A percentile compares a stretch with the other conserved stretches of the same genome.
Evolutionary conservation across 2,113 vertebrate genomes (phyloP).

Genomic region (Ahaetulla prasina): DNA sequence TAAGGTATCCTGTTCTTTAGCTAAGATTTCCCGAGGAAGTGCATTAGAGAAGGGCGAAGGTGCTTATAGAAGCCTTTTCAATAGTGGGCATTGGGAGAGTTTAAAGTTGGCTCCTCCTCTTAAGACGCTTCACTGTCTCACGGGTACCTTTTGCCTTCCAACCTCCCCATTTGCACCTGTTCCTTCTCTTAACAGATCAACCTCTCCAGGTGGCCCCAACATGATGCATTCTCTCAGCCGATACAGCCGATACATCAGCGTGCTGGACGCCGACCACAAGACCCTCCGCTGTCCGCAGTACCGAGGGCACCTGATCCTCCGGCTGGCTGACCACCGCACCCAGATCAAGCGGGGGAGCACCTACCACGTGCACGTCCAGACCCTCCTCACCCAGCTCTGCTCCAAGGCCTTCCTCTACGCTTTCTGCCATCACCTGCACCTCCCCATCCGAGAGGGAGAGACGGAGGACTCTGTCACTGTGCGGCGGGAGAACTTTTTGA

Average conservation of each 20-base stretch:
- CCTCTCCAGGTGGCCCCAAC: conserved; percentile 76
- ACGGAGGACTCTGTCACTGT: conserved; percentile 65
- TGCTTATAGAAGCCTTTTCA: not conserved
- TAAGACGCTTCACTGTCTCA: no score
- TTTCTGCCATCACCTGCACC: conserved; percentile 93
- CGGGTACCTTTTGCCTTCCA: no score
- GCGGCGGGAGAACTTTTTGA: conserved; percentile 79
- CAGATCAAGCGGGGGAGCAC: conserved; percentile 91
- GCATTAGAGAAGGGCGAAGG: not conserved
- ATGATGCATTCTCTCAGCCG: conserved; percentile 83
- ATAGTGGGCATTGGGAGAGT: not conserved
- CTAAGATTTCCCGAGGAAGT: not conserved
- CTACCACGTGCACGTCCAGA: conserved; percentile 89
- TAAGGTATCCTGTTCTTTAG: not conserved
- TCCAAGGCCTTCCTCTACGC: conserved; percentile 91
- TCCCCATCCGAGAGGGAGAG: conserved; percentile 75
- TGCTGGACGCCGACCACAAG: conserved; percentile 91
- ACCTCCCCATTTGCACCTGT: not conserved
- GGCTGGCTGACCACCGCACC: conserved; percentile 90
- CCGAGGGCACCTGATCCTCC: conserved; percentile 76
- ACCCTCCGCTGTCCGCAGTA: conserved; percentile 88
- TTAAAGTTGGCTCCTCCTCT: not conserved
- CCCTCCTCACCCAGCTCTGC: conserved; percentile 81
- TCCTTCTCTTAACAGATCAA: conserved; percentile 70
- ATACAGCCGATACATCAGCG: conserved; percentile 89